These are phyloP conservation scores for Dryobates pubescens DNA, from an alignment of 2,797 vertebrate genomes.

Conservation along the genomic window DNA sequence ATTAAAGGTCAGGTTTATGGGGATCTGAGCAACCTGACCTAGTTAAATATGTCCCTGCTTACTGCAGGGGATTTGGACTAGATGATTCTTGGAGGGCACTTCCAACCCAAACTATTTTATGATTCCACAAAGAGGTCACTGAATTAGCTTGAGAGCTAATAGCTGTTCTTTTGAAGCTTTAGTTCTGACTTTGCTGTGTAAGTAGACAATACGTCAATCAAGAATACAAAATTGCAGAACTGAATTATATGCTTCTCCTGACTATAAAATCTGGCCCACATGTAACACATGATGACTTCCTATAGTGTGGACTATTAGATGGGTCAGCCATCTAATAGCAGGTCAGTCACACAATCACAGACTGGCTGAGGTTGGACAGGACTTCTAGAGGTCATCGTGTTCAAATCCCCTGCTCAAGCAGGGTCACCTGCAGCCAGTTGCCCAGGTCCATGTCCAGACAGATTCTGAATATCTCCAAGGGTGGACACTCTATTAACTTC, in stretches of 20 bases:
- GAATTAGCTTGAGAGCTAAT: background rate
- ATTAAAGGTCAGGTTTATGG: background rate
- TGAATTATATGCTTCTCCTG: too few species aligned
- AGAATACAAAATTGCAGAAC: too few species aligned
- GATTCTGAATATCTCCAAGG: background rate
- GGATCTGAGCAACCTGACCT: background rate
- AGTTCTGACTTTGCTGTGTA: background rate
- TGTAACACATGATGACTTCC: too few species aligned
- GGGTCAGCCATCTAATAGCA: too few species aligned
- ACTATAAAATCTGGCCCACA: too few species aligned
- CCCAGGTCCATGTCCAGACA: background rate
- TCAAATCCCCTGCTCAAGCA: background rate
- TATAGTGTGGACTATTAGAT: too few species aligned
- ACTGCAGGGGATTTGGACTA: background rate
- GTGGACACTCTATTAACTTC: background rate
- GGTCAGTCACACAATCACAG: background rate
- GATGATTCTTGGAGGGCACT: background rate
- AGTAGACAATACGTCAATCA: background rate
- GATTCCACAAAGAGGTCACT: background rate
- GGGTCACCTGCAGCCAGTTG: background rate
- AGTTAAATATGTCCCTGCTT: background rate
- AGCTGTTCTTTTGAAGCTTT: background rate
- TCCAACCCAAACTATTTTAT: background rate
- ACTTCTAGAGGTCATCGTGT: background rate
- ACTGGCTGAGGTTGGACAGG: background rate